Percentiles rank a stretch among this genome's conserved stretches.
Evolutionary conservation across 2,113 vertebrate species (phyloP).

Genomic region (Oncorhynchus kisutch): DNA sequence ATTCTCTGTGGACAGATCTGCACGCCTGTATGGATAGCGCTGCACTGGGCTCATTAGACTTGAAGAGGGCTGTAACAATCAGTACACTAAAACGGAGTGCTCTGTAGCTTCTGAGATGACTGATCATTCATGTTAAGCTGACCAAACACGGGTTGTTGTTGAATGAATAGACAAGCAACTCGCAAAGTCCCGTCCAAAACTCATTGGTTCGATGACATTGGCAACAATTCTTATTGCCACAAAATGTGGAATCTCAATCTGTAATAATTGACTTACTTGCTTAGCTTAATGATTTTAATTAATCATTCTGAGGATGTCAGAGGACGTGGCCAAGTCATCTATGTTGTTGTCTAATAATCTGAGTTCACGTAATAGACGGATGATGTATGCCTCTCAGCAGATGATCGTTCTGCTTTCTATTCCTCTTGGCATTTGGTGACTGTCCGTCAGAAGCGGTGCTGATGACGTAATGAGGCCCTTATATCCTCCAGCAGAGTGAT

Average conservation of each 20-base stretch:
- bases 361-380: too few species aligned
- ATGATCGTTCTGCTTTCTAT: neutral
- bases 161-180: neutral
- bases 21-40: neutral
- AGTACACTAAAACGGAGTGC: neutral
- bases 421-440: constrained; percentile 10
- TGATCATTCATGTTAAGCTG: too few species aligned
- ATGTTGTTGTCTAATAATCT: too few species aligned
- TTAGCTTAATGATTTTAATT: too few species aligned
- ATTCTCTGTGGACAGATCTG: constrained; percentile 19
- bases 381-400: too few species aligned
- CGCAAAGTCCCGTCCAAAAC: too few species aligned
- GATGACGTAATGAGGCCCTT: neutral
- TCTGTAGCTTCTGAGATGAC: neutral
- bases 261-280: too few species aligned
- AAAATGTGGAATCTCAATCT: too few species aligned
- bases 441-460: constrained; percentile 4
- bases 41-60: neutral
- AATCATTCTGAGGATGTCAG: too few species aligned
- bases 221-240: too few species aligned
- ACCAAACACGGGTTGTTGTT: neutral
- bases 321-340: too few species aligned
- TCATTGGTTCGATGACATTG: too few species aligned
- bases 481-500: constrained; percentile 26
- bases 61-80: neutral